Evolutionary conservation across 2,888 invertebrate species (phyloP).

Genomic region (Blastobasis lacticolella): DNA sequence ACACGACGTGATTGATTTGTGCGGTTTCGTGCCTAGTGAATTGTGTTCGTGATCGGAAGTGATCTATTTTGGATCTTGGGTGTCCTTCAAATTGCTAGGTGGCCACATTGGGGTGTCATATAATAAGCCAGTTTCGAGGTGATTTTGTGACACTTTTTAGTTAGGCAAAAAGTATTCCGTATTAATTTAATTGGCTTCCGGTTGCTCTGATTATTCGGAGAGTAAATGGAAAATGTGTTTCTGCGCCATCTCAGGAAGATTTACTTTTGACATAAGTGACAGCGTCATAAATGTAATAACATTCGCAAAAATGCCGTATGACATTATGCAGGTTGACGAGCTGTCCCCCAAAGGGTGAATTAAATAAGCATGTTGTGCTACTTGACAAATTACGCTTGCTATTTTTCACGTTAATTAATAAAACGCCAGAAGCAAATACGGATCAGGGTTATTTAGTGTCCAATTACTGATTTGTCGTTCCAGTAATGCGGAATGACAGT

Average conservation of each 20-base stretch:
- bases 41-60: conserved; percentile 55
- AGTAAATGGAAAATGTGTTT: background rate
- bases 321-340: conserved; percentile 4
- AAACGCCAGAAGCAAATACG: conserved; percentile 1
- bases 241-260: background rate
- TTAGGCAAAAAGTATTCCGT: background rate
- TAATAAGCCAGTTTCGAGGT: conserved; percentile 16
- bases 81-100: conserved; percentile 27
- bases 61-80: conserved; percentile 33
- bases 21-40: conserved; percentile 12
- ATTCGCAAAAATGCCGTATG: conserved; percentile 4
- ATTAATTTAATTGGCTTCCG: too few relatives aligned
- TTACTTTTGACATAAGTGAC: conserved; percentile 3
- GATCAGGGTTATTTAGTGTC: background rate
- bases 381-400: conserved; percentile 7
- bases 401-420: conserved; percentile 3
- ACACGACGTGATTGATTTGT: conserved; percentile 28
- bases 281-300: conserved; percentile 3
- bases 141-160: background rate
- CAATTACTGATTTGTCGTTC: too few relatives aligned
- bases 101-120: conserved; percentile 28
- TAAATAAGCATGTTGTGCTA: conserved; percentile 18
- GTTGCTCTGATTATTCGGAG: background rate
- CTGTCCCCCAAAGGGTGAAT: conserved; percentile 12
- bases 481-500: too few relatives aligned